Conservation (phyloP, 2,888 invertebrate species). For the Ariolimax columbianus region DNA sequence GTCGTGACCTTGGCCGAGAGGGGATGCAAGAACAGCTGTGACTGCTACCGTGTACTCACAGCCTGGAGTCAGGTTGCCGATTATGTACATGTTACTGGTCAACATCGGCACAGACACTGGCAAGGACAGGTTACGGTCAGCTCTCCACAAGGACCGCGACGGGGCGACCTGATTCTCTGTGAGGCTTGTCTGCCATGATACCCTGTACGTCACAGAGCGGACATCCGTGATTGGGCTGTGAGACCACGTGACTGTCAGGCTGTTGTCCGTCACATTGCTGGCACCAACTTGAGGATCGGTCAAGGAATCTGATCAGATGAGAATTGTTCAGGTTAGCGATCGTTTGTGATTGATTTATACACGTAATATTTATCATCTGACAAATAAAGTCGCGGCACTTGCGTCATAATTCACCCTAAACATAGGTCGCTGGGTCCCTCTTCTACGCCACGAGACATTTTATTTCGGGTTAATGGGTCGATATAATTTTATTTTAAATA, state of each 20-base stretch:
- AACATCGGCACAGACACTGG: not conserved
- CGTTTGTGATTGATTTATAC: too few species aligned
- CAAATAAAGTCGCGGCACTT: too few species aligned
- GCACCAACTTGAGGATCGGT: not conserved
- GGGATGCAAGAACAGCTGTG: not conserved
- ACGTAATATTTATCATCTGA: too few species aligned
- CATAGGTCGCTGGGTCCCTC: too few species aligned
- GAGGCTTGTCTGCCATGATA: not conserved
- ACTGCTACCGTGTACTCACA: not conserved
- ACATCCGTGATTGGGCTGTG: not conserved
- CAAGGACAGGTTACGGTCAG: too few species aligned
- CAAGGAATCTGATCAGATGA: not conserved
- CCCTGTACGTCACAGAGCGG: not conserved
- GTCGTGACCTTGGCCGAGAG: not conserved
- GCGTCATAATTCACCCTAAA: too few species aligned
- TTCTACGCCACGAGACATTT: too few species aligned
- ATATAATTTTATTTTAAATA: too few species aligned
- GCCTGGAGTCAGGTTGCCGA: not conserved
- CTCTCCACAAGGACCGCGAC: too few species aligned
- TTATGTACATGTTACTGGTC: too few species aligned
- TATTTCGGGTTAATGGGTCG: too few species aligned
- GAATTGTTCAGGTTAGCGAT: not conserved
- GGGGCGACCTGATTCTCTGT: not conserved
- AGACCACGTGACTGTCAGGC: not conserved
- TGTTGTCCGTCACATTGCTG: not conserved